A percentile compares a stretch with the other conserved stretches of the same genome.
Conservation (phyloP, 2,113 vertebrate species). For the Ceuthmochares aereus region DNA sequence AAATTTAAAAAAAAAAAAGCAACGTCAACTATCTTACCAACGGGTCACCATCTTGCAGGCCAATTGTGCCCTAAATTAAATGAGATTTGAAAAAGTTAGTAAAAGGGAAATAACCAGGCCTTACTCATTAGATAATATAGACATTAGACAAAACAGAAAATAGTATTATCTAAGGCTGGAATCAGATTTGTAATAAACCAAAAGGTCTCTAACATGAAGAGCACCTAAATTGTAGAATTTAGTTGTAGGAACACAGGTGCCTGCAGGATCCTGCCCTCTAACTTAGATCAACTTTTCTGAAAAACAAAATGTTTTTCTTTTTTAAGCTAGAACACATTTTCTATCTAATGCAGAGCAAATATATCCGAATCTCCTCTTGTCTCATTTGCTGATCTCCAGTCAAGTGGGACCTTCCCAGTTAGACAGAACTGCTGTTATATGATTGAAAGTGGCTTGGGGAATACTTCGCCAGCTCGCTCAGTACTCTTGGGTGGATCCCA, state of each 20-base stretch:
- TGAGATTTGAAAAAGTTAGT: conserved; percentile 23
- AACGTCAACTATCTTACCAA: conserved; percentile 72
- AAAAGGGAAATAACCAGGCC: neutral
- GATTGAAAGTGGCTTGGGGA: no score
- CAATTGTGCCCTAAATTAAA: conserved; percentile 79
- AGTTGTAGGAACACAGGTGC: neutral
- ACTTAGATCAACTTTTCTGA: neutral
- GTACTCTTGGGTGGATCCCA: no score
- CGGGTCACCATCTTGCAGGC: conserved; percentile 80
- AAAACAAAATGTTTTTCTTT: neutral
- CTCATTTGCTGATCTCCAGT: no score
- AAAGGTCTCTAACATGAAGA: neutral
- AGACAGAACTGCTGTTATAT: no score
- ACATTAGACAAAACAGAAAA: neutral
- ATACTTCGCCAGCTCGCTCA: no score
- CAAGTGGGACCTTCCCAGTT: no score
- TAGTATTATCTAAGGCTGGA: neutral
- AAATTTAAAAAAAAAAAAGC: neutral
- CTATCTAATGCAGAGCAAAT: neutral
- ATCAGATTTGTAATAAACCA: neutral
- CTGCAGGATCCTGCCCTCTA: neutral
- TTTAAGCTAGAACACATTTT: neutral
- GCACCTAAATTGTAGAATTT: neutral
- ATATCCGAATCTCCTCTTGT: no score
- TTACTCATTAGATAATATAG: neutral